These are phyloP conservation scores for Xestoiulus laeticollis DNA, from an alignment of 2,888 invertebrate species.

Conservation along the genomic window DNA sequence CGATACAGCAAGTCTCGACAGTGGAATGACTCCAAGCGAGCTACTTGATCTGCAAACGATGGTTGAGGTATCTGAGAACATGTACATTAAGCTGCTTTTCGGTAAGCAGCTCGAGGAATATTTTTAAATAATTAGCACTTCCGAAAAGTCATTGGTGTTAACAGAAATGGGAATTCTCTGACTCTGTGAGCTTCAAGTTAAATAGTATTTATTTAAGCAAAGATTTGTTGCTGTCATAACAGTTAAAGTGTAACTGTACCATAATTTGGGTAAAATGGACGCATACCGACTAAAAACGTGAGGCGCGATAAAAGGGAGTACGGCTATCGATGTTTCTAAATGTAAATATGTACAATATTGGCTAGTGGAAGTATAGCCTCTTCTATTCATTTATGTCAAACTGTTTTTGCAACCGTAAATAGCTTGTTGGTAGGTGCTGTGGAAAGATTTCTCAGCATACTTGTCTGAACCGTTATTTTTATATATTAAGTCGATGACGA, in stretches of 20 bases:
- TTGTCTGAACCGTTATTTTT: not conserved
- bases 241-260: not conserved
- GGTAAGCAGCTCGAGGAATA: not conserved
- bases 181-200: not conserved
- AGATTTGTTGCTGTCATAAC: not conserved
- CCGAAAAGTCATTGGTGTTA: not conserved
- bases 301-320: not conserved
- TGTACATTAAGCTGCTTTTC: not conserved
- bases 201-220: not conserved
- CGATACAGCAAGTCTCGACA: conserved; percentile 13
- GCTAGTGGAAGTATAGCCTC: not conserved
- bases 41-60: not conserved
- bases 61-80: not conserved
- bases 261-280: not conserved
- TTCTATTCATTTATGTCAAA: not conserved
- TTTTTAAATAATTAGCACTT: not conserved
- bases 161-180: not conserved
- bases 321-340: not conserved
- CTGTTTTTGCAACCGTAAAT: not conserved
- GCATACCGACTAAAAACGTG: not conserved
- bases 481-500: not conserved
- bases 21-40: conserved; percentile 22
- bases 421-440: not conserved
- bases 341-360: conserved; percentile 15
- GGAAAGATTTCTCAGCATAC: not conserved